Conservation (phyloP, 2,113 vertebrate species). For the Centropus bengalensis region DNA sequence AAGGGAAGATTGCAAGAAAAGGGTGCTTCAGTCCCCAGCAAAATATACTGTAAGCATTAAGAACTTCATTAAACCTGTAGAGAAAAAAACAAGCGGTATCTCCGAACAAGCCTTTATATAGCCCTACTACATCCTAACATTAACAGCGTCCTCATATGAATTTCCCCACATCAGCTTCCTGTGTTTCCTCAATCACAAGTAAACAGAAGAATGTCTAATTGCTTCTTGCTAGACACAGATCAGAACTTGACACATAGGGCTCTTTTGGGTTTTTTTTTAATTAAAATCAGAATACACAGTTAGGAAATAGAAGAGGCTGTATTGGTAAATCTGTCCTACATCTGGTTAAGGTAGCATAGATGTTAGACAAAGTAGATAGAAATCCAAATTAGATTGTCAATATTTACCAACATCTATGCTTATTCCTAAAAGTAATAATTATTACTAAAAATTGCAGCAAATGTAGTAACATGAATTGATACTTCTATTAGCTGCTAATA, state of each 20-base stretch:
- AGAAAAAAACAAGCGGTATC: background rate
- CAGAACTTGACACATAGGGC: background rate
- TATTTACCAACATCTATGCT: background rate
- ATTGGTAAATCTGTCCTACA: background rate
- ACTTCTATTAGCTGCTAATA: background rate
- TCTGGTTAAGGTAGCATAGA: background rate
- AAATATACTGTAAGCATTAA: background rate
- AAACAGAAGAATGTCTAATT: background rate
- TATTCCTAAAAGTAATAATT: background rate
- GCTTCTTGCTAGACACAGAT: background rate
- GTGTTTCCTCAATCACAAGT: background rate
- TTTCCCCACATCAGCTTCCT: background rate
- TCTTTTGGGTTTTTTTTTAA: background rate
- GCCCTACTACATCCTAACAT: background rate
- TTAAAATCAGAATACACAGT: background rate
- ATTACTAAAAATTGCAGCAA: background rate
- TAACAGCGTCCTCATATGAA: background rate
- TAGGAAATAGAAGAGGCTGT: background rate
- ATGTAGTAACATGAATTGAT: background rate
- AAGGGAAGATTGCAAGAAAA: background rate
- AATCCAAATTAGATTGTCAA: background rate
- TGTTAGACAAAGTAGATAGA: background rate
- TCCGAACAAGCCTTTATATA: background rate
- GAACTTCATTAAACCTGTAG: background rate
- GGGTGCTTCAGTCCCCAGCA: background rate